These are phyloP conservation scores for Talpa occidentalis DNA, from an alignment of 2,113 vertebrate species.

Conservation along the genomic window DNA sequence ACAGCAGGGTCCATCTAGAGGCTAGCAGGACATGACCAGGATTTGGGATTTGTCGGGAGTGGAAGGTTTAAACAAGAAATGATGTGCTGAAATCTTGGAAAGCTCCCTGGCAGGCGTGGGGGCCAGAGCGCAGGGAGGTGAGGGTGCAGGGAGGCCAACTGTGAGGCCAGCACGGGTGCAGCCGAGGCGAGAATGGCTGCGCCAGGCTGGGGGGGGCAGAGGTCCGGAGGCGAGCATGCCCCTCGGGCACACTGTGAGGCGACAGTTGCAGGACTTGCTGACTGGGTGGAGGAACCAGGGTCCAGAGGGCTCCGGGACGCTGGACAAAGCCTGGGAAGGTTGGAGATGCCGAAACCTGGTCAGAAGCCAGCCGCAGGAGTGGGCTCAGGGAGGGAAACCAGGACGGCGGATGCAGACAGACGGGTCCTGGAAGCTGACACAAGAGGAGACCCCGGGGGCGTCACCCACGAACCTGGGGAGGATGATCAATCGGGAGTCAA, in stretches of 20 bases:
- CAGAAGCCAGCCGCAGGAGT: background rate
- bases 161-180: rapidly evolving
- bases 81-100: background rate
- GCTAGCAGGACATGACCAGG: background rate
- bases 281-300: no score
- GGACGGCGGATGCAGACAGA: background rate
- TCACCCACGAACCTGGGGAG: background rate
- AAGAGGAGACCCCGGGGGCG: background rate
- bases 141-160: rapidly evolving
- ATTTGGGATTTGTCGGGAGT: background rate
- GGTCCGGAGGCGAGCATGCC: rapidly evolving
- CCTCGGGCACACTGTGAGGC: background rate
- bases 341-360: rapidly evolving
- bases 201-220: background rate
- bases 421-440: rapidly evolving
- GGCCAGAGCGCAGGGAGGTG: background rate
- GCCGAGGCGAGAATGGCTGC: background rate
- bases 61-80: background rate
- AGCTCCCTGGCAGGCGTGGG: background rate
- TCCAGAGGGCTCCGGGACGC: background rate
- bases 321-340: rapidly evolving
- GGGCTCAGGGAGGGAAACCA: background rate
- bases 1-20: background rate
- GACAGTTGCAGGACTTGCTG: background rate
- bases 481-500: background rate